A percentile compares a stretch with the other conserved stretches of the same genome.
These are phyloP conservation scores for Meteorus sp. DNA, from an alignment of 1,140 invertebrate genomes.

Conservation along the genomic window DNA sequence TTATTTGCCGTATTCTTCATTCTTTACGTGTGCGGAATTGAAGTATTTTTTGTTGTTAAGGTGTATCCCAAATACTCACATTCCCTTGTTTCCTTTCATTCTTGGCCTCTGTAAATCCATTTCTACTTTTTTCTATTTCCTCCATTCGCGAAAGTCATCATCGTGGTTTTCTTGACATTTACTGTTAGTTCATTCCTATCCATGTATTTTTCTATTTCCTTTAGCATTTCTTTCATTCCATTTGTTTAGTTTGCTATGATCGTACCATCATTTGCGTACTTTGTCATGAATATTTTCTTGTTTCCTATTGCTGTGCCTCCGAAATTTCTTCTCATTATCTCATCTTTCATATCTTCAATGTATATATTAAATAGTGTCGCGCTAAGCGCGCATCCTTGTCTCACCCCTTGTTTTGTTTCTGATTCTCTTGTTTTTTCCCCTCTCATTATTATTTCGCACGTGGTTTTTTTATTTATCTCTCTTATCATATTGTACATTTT, in stretches of 20 bases:
- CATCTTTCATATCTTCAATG: constrained; percentile 12
- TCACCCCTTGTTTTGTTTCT: constrained; percentile 12
- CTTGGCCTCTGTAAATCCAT: not conserved
- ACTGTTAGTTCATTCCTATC: not conserved
- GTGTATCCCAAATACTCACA: too few relatives aligned
- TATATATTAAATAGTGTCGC: constrained; percentile 9
- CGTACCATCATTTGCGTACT: not conserved
- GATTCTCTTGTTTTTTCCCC: constrained; percentile 7
- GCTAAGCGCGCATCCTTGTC: constrained; percentile 2
- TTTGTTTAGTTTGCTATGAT: not conserved
- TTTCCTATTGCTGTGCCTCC: not conserved
- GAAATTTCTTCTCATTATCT: not conserved
- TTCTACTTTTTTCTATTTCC: not conserved
- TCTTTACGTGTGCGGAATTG: not conserved
- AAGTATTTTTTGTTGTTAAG: not conserved
- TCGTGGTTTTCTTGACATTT: not conserved
- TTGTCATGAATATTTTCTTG: not conserved
- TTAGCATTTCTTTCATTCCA: not conserved
- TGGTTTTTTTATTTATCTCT: not conserved
- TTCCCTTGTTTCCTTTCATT: not conserved
- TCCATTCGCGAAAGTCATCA: not conserved
- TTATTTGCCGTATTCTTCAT: not conserved
- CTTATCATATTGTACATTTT: not conserved
- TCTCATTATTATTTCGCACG: not conserved
- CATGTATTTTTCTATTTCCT: not conserved